Conservation (phyloP, 92 coral and sea anemone species). For the Paragorgia papillata region DNA sequence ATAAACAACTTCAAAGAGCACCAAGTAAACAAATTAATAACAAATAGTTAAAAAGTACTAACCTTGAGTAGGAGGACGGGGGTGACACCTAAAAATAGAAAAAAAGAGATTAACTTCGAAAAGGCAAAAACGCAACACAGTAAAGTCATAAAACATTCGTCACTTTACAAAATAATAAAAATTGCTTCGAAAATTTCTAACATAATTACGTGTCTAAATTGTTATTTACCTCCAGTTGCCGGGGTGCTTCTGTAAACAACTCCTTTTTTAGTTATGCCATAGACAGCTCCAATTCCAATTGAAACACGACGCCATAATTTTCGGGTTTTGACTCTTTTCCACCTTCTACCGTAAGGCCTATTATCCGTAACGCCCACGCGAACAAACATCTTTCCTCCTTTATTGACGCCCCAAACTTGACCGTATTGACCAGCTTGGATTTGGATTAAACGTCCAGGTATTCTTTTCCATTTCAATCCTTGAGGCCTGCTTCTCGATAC, state of each 20-base stretch:
- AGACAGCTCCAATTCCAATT: constrained; percentile 12
- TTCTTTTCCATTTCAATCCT: constrained; percentile 16
- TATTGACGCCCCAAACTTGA: constrained; percentile 50
- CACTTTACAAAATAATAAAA: too few relatives aligned
- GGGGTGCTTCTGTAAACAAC: background rate
- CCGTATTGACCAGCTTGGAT: constrained; percentile 53
- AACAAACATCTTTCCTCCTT: constrained; percentile 17
- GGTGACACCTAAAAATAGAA: too few relatives aligned
- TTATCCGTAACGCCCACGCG: constrained; percentile 12
- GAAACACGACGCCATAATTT: background rate
- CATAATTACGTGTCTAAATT: too few relatives aligned
- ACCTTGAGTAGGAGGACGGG: too few relatives aligned
- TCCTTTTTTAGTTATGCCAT: constrained; percentile 3
- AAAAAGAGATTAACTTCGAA: too few relatives aligned
- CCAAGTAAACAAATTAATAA: too few relatives aligned
- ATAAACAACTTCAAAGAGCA: too few relatives aligned
- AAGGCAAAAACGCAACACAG: too few relatives aligned
- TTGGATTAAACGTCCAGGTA: constrained; percentile 19
- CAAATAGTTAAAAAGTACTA: too few relatives aligned
- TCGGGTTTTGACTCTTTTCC: background rate
- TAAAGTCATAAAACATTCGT: too few relatives aligned
- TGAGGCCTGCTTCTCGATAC: background rate
- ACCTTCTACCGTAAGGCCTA: background rate
- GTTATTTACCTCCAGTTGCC: constrained; percentile 19
- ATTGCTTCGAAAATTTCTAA: too few relatives aligned